phyloP scores from a whole-genome alignment of 2,113 vertebrate species.

The Anguilla rostrata region DNA sequence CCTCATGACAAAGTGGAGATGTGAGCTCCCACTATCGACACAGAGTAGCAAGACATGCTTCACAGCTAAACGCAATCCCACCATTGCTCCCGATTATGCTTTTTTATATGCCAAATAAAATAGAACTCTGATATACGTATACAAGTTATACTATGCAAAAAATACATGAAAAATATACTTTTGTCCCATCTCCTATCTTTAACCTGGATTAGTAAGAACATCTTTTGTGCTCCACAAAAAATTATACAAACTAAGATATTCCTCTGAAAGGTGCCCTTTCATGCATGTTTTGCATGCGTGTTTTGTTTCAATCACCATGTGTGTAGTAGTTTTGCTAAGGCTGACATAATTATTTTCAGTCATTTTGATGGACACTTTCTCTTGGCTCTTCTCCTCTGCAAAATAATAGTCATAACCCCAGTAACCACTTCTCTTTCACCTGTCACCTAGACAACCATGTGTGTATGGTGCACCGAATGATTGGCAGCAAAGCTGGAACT shows the following conservation, averaged over 20 bases:
- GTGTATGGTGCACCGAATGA: conserved; percentile 82
- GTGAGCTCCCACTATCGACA: conserved; percentile 68
- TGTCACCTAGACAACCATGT: conserved; percentile 74
- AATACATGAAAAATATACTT: too few relatives aligned
- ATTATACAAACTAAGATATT: too few relatives aligned
- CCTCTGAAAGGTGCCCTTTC: too few relatives aligned
- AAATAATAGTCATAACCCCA: background rate
- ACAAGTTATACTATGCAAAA: too few relatives aligned
- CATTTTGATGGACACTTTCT: background rate
- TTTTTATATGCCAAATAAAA: background rate
- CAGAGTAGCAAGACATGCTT: background rate
- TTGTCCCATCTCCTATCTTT: too few relatives aligned
- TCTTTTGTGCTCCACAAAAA: too few relatives aligned
- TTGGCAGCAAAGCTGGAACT: conserved; percentile 77
- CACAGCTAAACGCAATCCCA: background rate
- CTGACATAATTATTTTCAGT: background rate
- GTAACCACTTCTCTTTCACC: background rate
- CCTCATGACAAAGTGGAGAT: conserved; percentile 97
- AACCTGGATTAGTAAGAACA: too few relatives aligned
- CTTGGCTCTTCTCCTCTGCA: too few relatives aligned
- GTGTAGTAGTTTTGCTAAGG: too few relatives aligned
- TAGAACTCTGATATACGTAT: too few relatives aligned
- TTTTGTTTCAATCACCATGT: too few relatives aligned
- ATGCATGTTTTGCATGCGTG: too few relatives aligned
- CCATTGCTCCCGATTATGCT: background rate